Percentiles rank a stretch among this genome's conserved stretches.
Evolutionary conservation across 1,140 invertebrate genomes (phyloP).

Genomic region (Trichogramma pretiosum): DNA sequence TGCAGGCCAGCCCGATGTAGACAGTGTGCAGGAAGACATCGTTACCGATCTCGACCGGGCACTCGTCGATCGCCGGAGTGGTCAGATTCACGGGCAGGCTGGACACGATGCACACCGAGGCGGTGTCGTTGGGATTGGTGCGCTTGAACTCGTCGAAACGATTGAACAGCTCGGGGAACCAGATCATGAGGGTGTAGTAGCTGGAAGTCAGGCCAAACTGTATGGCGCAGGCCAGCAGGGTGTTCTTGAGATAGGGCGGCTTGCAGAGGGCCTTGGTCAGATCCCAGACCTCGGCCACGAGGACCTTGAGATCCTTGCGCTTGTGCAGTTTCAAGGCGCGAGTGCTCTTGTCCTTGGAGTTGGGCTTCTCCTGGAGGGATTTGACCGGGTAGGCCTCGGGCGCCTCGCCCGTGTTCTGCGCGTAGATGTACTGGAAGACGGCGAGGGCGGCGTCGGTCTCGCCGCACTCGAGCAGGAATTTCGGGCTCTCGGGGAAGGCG

Average conservation of each 20-base stretch:
- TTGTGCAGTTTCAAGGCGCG: slow-evolving; percentile 47
- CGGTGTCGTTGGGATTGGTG: slow-evolving; percentile 51
- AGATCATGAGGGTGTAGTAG: slow-evolving; percentile 75
- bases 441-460: slow-evolving; percentile 62
- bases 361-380: slow-evolving; percentile 56
- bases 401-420: slow-evolving; percentile 59
- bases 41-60: slow-evolving; percentile 43
- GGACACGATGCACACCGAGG: slow-evolving; percentile 65
- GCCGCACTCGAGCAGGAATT: slow-evolving; percentile 69
- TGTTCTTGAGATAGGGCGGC: slow-evolving; percentile 60
- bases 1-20: slow-evolving; percentile 63
- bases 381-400: slow-evolving; percentile 59
- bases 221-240: slow-evolving; percentile 61
- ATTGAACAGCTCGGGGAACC: slow-evolving; percentile 71
- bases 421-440: slow-evolving; percentile 59
- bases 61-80: slow-evolving; percentile 30
- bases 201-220: slow-evolving; percentile 68
- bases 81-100: slow-evolving; percentile 38
- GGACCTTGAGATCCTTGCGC: slow-evolving; percentile 55
- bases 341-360: slow-evolving; percentile 47
- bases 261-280: slow-evolving; percentile 60
- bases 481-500: slow-evolving; percentile 77
- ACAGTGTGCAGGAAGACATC: slow-evolving; percentile 63
- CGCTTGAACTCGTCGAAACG: slow-evolving; percentile 60
- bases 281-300: slow-evolving; percentile 56